phyloP scores from a whole-genome alignment of 2,797 vertebrate species.

The Todus mexicanus region DNA sequence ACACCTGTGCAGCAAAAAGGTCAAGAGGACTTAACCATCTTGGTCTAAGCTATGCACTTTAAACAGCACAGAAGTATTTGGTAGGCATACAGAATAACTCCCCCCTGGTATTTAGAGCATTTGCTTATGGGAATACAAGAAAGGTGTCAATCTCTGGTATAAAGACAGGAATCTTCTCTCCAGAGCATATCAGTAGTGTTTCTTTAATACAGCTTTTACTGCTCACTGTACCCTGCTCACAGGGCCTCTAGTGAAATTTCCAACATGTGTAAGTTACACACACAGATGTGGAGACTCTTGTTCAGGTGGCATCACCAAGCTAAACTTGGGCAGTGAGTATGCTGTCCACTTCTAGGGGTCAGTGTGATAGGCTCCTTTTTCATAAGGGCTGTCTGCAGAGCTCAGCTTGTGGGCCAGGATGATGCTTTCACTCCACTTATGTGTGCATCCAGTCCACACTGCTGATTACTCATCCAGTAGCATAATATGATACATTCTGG shows the following conservation, averaged over 20 bases:
- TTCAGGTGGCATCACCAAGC: background rate
- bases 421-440: background rate
- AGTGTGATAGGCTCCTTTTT: background rate
- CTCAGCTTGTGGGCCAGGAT: background rate
- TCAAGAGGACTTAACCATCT: background rate
- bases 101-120: background rate
- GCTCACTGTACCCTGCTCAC: background rate
- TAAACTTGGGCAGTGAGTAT: no score
- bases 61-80: background rate
- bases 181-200: no score
- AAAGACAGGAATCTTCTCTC: background rate
- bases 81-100: background rate
- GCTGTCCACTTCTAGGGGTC: background rate
- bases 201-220: background rate
- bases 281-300: no score
- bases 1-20: fast-evolving
- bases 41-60: background rate
- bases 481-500: background rate
- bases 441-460: background rate
- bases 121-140: background rate
- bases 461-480: background rate
- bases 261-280: background rate
- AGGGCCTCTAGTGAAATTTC: background rate
- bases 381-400: background rate
- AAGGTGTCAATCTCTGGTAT: background rate